Conservation (phyloP, 2,888 invertebrate genomes). For the Hydrotaea cyrtoneurina region DNA sequence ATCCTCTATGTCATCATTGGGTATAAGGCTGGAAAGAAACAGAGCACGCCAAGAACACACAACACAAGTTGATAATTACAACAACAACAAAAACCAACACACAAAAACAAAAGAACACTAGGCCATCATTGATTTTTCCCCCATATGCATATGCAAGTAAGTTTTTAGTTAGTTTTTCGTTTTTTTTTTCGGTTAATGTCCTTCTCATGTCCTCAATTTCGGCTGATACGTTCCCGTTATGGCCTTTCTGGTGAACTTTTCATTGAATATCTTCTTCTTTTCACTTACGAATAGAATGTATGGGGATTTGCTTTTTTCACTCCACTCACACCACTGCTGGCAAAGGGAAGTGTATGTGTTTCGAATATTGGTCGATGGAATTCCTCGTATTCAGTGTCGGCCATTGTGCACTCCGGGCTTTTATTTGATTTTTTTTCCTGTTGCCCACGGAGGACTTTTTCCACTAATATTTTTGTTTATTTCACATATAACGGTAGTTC, state of each 20-base stretch:
- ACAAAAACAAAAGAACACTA: background rate
- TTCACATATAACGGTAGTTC: background rate
- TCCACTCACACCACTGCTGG: constrained; percentile 56
- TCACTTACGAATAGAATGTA: constrained; percentile 94
- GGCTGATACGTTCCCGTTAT: too few species aligned
- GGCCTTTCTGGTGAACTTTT: background rate
- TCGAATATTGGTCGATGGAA: constrained; percentile 85
- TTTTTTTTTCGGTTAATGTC: too few species aligned
- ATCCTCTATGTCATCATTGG: constrained; percentile 90
- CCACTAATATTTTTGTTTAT: constrained; percentile 2
- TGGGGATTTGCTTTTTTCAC: constrained; percentile 82
- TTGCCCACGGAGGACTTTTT: background rate
- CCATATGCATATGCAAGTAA: constrained; percentile 1
- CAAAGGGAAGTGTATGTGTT: constrained; percentile 87
- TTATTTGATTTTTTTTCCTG: background rate
- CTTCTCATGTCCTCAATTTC: constrained; percentile 42
- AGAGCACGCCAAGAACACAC: constrained; percentile 11
- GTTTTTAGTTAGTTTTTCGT: background rate
- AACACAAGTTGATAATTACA: constrained; percentile 17
- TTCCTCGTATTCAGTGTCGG: constrained; percentile 96
- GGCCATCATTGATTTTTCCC: constrained; percentile 63
- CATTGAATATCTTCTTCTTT: background rate
- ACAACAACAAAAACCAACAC: constrained; percentile 38
- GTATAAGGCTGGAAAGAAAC: constrained; percentile 86
- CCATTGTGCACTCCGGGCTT: constrained; percentile 83